Evolutionary conservation across 2,888 invertebrate species (phyloP), one percentile per base, ranked within the genome.

Genomic region (Carcina quercana): DNA sequence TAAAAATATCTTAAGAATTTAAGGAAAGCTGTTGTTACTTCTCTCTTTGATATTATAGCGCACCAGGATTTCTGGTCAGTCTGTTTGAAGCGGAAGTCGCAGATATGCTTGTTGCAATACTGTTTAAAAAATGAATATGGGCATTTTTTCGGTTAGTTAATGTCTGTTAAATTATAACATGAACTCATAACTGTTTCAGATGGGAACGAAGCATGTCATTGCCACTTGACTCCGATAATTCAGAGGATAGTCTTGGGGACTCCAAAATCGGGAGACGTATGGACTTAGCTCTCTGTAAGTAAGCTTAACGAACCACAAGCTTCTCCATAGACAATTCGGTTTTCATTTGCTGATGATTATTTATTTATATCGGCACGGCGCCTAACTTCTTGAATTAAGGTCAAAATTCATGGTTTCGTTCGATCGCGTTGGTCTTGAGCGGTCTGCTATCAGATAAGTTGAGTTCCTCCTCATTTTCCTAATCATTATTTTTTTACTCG

Each of bases 281-380:
- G 91, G 94, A 94, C 63, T 89, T 93, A 67, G 91, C 93, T 40
- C 85, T 94, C 64, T 94, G 94, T 94, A 90, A 94, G 94, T 80
- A 47, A 45, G 35, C 35, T 35, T 40, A 40, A 40, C 35, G 43
- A 46, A 15, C 19, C 31, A 39, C 49, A 41, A 42, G 51, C 46
- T 51, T 52, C 55, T 48, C 42, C 43, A 67, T 75, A 79, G 76
- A 67, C 58, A 59, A 60, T 75, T 75, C 59, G 63, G 50, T 78
- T 78, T 76, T 79, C 60, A 72, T 82, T 80, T 78, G 82, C 82
- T 75, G 69, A 66, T 48, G 59, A 67, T 71, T 67, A 67, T 79
- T 80, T 78, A 62, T 76, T 79, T 78, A 64, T 69, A 75, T 75
- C 71, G 78, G 79, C 80, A 79, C 78, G 66, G 71, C 74, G 64